phyloP scores from a whole-genome alignment of 2,113 vertebrate genomes.

The Buteo buteo region DNA sequence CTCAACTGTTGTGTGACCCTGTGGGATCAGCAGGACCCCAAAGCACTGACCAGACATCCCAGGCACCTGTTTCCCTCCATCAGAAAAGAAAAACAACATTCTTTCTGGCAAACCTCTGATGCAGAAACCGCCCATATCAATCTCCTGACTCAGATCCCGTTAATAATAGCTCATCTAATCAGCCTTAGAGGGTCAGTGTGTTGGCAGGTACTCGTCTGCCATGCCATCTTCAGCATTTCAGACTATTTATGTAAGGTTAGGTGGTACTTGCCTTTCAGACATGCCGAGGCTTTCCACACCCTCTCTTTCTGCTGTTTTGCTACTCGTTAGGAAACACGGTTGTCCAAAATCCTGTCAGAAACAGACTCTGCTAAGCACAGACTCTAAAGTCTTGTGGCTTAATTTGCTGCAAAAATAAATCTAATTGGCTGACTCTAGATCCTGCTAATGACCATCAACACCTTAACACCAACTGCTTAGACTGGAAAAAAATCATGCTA shows the following conservation, averaged over 20 bases:
- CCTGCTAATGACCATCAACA: slow-evolving; percentile 37
- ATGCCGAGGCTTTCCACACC: not conserved
- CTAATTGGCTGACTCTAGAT: slow-evolving; percentile 45
- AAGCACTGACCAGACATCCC: not conserved
- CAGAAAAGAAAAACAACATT: not conserved
- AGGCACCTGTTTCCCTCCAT: not conserved
- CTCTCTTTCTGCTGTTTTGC: not conserved
- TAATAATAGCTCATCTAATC: not conserved
- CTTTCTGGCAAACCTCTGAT: not conserved
- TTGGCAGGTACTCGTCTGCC: not conserved
- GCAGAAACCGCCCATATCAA: not conserved
- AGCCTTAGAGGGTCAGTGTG: not conserved
- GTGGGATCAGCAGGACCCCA: not conserved
- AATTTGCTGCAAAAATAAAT: slow-evolving; percentile 54
- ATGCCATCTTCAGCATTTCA: not conserved
- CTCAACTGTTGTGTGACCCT: not conserved
- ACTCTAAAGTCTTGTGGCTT: not conserved
- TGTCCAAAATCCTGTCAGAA: slow-evolving; percentile 42
- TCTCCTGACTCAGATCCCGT: not conserved
- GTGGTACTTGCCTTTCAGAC: not conserved
- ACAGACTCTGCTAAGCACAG: not conserved
- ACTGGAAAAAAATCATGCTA: slow-evolving; percentile 18
- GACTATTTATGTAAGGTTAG: not conserved
- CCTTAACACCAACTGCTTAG: slow-evolving; percentile 18
- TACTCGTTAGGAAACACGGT: not conserved